phyloP scores from a whole-genome alignment of 1,140 invertebrate genomes.

The Leptoteleia sp. region DNA sequence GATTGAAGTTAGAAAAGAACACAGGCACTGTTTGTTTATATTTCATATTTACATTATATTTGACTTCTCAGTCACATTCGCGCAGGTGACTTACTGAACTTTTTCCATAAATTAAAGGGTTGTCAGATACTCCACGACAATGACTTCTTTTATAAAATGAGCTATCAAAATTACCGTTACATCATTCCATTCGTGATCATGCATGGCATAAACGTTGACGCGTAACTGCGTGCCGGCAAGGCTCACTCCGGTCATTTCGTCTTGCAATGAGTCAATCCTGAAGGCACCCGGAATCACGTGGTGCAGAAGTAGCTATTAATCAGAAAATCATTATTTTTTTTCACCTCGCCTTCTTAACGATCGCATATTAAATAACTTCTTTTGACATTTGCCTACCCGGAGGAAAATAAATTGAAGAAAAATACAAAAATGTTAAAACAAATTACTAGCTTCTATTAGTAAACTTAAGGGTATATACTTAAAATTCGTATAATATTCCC shows the following conservation, averaged over 20 bases:
- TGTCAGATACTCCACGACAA: constrained; percentile 30
- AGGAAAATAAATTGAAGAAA: too few relatives aligned
- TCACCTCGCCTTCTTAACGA: constrained; percentile 9
- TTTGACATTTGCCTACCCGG: constrained; percentile 2
- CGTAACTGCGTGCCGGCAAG: constrained; percentile 91
- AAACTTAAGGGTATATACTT: too few relatives aligned
- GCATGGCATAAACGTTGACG: constrained; percentile 91
- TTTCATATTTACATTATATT: too few relatives aligned
- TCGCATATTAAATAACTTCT: not conserved
- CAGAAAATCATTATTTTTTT: constrained; percentile 51
- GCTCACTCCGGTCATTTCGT: constrained; percentile 93
- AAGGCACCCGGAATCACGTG: constrained; percentile 92
- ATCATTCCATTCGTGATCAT: constrained; percentile 92
- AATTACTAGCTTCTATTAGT: too few relatives aligned
- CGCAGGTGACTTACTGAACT: too few relatives aligned
- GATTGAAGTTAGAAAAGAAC: too few relatives aligned
- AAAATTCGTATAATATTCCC: too few relatives aligned
- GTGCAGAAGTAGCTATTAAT: constrained; percentile 87
- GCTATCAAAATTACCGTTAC: constrained; percentile 83
- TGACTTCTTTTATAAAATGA: constrained; percentile 37
- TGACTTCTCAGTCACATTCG: too few relatives aligned
- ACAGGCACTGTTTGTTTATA: too few relatives aligned
- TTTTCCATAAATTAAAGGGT: too few relatives aligned
- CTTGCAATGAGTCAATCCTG: constrained; percentile 87
- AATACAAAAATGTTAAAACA: too few relatives aligned